phyloP scores from a whole-genome alignment of 53 echinoderm and acorn worm genomes.

The Henricia sp. region DNA sequence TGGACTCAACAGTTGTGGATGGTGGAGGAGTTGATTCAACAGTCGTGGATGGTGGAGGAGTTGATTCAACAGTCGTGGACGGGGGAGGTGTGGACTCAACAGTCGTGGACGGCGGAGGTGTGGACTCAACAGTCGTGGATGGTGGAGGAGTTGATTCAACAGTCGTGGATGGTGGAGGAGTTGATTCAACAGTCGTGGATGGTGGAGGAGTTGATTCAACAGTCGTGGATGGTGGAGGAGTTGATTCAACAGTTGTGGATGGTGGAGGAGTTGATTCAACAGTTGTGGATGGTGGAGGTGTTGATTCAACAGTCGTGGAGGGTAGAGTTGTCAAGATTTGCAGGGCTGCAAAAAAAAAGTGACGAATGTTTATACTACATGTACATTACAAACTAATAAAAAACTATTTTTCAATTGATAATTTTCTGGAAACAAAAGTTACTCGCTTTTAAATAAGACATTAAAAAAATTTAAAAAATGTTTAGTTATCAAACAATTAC shows the following conservation, averaged over 20 bases:
- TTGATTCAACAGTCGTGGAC: conserved; percentile 9
- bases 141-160: conserved; percentile 44
- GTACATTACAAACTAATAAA: too few relatives aligned
- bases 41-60: conserved; percentile 2
- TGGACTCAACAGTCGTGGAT: conserved; percentile 23
- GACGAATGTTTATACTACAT: too few relatives aligned
- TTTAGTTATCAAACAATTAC: too few relatives aligned
- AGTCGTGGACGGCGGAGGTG: conserved; percentile 5
- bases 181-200: conserved; percentile 48
- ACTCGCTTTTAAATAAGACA: too few relatives aligned
- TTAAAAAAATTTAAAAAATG: too few relatives aligned
- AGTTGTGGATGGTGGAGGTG: conserved; percentile 32
- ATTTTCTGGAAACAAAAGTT: too few relatives aligned
- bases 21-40: conserved; percentile 20
- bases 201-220: conserved; percentile 35
- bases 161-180: conserved; percentile 31
- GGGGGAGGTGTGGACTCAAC: conserved; percentile 2
- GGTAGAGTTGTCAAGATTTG: conserved; percentile 46
- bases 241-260: conserved; percentile 28
- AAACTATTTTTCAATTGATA: background rate
- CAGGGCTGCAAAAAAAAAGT: too few relatives aligned
- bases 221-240: conserved; percentile 7
- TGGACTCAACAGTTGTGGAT: conserved; percentile 22
- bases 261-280: conserved; percentile 44
- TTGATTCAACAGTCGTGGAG: conserved; percentile 47